Base-by-base conservation (phyloP, 2,113 vertebrate species). In the Phalacrocorax pelagicus region DNA sequence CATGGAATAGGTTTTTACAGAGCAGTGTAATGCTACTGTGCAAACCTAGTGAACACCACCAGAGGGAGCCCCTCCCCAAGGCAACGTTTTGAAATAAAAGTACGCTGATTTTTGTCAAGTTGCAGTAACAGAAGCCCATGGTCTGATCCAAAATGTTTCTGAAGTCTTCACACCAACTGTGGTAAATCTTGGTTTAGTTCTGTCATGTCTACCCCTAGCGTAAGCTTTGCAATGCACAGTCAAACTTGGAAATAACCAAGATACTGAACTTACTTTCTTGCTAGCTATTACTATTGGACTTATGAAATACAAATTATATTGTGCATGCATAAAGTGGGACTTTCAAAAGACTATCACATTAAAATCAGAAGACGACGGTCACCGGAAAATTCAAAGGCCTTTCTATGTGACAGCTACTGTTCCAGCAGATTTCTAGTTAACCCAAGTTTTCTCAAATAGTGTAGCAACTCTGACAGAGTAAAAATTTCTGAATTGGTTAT, bases 251-350 rank as follows among this genome's bases (percentile, higher is more conserved):
- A 62, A 62, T 34, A 36, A 36, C 7, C 15, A 5, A 2, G 27
- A 23, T 18, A 58, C 29, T 32, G 3, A 18, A 44, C 8, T 42
- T 26, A 44, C 40, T 57, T 62, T 44, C 72, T 6, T 6, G 8
- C 4, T 1, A 44, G 23, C 15, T 40, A 1, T 26, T 27, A 67
- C 23, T 36, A 9, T 4, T 5, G 8, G 9, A 23, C 26, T 62
- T 20, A 2, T 0, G 1, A 38, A 89, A 66, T 5, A 15, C 0
- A 20, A 63, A 11, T 29, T 14, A 46, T 1, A 57, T 3, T 5
- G 2, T 20, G 18, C 6, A 16, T 15, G 30, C 38, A 51, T 4
- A 4, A 55, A 71, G 12, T 0, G 3, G 12, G 46, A 12, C 19
- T 63, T 88, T 26, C 36, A 77, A 57, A 82, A 62, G 7, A 26